Base-by-base conservation (phyloP, 2,797 vertebrate species). In the Astyanax mexicanus region DNA sequence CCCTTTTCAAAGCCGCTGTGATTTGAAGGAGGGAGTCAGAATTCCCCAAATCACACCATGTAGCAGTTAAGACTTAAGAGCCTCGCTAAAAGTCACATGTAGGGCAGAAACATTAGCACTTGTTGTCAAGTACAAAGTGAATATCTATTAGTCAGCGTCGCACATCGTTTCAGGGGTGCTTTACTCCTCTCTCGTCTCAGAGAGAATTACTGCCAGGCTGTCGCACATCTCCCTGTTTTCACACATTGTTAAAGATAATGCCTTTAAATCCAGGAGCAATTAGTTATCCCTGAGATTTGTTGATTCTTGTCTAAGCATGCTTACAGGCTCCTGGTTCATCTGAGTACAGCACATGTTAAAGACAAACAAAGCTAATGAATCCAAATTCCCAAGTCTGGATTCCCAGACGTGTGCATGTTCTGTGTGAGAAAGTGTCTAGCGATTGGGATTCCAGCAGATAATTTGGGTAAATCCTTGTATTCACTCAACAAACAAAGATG, bases 311-410 rank as follows among this genome's bases (percentile, higher is more conserved):
- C 55, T 58, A n/a, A 44, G 1, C 40, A 74, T 65, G 52, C 49
- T 55, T 55, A 42, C 19, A 19, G 47, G 44, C 45, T 35, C 12
- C 29, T 38, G 40, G 40, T 75, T 67, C 58, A 45, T 74, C 62
- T 47, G 49, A 57, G 19, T 1, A 12, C n/a, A 47, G 19, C 52
- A 45, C 25, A n/a, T 12, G 52, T 60, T 58, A n/a, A 55, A 68
- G 3, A 13, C 7, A 27, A 69, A 61, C 29, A 69, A 60, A 40
- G 25, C 9, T 29, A 60, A 27, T 38, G 6, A 38, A 38, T 10
- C 62, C 8, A 8, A 19, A 32, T 47, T n/a, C 6, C 17, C 17
- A n/a, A 17, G 6, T 60, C 29, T 27, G 21, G 3, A 23, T 21
- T 25, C 1, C 25, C 25, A n/a, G n/a, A n/a, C n/a, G 67, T 5